phyloP scores from a whole-genome alignment of 2,888 invertebrate genomes.

The Tethea ocularis region DNA sequence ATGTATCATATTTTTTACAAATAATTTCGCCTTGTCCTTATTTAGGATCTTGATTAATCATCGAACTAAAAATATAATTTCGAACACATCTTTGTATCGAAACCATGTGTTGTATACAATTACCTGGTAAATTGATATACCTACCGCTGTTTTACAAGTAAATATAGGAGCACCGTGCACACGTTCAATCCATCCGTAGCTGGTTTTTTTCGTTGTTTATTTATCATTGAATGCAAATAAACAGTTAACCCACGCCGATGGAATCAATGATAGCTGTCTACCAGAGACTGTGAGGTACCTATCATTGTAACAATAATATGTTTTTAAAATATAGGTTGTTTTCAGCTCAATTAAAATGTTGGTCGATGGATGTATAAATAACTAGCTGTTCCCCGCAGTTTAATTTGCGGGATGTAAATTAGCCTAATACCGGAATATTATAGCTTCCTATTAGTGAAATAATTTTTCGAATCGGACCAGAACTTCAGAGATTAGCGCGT shows the following conservation, averaged over 20 bases:
- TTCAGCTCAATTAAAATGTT: not conserved
- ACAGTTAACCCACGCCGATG: not conserved
- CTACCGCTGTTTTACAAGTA: not conserved
- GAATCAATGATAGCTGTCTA: not conserved
- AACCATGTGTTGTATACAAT: not conserved
- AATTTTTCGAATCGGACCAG: too few species aligned
- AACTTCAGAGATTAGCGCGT: too few species aligned
- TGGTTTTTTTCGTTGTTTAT: not conserved
- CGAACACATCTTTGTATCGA: not conserved
- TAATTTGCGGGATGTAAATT: too few species aligned
- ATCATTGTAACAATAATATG: not conserved
- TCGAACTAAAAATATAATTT: not conserved
- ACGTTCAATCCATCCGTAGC: not conserved
- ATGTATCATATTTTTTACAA: too few species aligned
- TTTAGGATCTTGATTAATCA: not conserved
- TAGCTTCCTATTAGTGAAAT: too few species aligned
- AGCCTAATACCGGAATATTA: too few species aligned
- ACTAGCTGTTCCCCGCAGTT: too few species aligned
- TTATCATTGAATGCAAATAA: conserved; percentile 1
- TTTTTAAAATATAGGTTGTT: too few species aligned
- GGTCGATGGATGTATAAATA: too few species aligned
- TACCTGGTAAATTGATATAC: conserved; percentile 4
- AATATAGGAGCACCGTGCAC: not conserved
- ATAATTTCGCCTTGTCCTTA: not conserved
- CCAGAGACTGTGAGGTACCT: not conserved